phyloP scores from a whole-genome alignment of 2,888 invertebrate species.

The Tenthredo amoena region DNA sequence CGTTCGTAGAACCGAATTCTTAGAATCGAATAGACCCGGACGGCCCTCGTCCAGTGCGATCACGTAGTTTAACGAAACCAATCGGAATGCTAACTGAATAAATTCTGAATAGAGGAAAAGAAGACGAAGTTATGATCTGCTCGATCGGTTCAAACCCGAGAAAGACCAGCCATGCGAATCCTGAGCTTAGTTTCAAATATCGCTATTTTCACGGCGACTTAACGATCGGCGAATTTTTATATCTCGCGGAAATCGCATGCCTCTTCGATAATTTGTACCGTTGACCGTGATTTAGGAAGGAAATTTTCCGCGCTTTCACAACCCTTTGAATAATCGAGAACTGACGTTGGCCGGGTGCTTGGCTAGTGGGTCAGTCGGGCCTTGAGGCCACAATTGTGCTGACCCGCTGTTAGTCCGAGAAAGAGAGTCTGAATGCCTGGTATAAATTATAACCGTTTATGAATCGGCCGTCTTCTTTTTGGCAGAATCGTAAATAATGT shows the following conservation, averaged over 20 bases:
- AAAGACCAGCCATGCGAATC: conserved; percentile 51
- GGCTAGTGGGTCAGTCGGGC: conserved; percentile 39
- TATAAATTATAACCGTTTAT: conserved; percentile 70
- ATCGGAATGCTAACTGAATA: conserved; percentile 44
- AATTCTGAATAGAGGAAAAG: conserved; percentile 39
- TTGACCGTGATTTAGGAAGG: too few species aligned
- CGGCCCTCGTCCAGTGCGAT: not conserved
- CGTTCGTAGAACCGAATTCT: not conserved
- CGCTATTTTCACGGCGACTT: not conserved
- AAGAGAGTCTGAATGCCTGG: conserved; percentile 56
- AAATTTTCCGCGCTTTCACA: conserved; percentile 23
- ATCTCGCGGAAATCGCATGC: too few species aligned
- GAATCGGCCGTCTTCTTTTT: conserved; percentile 64
- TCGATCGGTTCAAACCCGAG: conserved; percentile 36
- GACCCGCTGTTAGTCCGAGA: conserved; percentile 10
- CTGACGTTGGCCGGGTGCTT: not conserved
- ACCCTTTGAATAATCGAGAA: conserved; percentile 34
- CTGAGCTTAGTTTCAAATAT: conserved; percentile 13
- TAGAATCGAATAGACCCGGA: not conserved
- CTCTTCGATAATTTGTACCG: too few species aligned
- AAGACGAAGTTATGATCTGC: conserved; percentile 38
- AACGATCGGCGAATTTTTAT: not conserved
- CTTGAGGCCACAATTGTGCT: not conserved
- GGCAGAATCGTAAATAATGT: conserved; percentile 65
- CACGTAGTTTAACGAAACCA: conserved; percentile 52